phyloP scores from a whole-genome alignment of 2,113 vertebrate genomes.

The Willisornis vidua region DNA sequence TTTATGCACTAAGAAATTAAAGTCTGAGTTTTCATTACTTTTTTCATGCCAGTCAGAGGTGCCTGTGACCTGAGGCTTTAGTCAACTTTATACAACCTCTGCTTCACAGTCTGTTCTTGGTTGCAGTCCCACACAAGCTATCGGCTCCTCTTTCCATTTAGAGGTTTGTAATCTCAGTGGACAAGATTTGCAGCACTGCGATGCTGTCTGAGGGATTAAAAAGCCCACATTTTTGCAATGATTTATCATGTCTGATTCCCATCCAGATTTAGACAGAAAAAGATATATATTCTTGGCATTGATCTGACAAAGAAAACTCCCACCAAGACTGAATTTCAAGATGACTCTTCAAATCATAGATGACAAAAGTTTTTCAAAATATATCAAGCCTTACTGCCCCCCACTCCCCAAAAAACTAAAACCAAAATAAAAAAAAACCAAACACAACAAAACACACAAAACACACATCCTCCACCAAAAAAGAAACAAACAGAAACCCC shows the following conservation, averaged over 20 bases:
- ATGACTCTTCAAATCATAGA: not conserved
- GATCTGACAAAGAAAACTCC: not conserved
- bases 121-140: not conserved
- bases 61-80: not conserved
- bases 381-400: not conserved
- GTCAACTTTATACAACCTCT: not conserved
- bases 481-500: not conserved
- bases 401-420: too few relatives aligned
- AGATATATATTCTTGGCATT: not conserved
- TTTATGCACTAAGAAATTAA: not conserved
- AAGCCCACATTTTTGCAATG: not conserved
- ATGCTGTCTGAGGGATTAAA: not conserved
- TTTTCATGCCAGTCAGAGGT: not conserved
- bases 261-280: not conserved
- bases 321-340: slow-evolving; percentile 1
- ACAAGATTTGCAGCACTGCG: not conserved
- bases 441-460: not conserved
- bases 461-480: not conserved
- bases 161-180: not conserved
- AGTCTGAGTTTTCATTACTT: not conserved
- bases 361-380: not conserved
- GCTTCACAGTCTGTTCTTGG: not conserved
- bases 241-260: not conserved
- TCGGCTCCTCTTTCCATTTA: not conserved
- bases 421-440: not conserved